Evolutionary conservation across 2,113 vertebrate species (phyloP).

Genomic region (Oreochromis tanganicae): DNA sequence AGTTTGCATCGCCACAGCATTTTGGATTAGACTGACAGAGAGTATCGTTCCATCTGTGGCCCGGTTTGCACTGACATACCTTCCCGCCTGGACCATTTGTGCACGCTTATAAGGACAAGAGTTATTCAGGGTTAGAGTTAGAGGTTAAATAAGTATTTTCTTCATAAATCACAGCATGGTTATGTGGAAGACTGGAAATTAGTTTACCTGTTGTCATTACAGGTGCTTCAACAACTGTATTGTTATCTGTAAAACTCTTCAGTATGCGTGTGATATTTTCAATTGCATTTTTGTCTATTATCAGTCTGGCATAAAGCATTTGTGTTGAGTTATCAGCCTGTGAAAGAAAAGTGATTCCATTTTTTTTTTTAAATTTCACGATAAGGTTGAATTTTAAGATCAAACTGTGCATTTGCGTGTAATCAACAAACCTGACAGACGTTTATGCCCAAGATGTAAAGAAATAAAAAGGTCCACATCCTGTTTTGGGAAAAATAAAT

Average conservation of each 20-base stretch:
- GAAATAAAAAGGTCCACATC: constrained; percentile 26
- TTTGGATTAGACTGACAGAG: not conserved
- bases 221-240: not conserved
- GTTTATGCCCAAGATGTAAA: not conserved
- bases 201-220: constrained; percentile 52
- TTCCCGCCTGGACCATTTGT: accelerated
- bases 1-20: accelerated
- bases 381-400: not conserved
- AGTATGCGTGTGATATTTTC: accelerated
- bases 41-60: constrained; percentile 2
- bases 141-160: too few relatives aligned
- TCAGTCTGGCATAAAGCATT: constrained; percentile 39
- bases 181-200: not conserved
- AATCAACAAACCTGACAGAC: constrained; percentile 16
- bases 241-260: accelerated
- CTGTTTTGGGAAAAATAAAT: not conserved
- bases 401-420: not conserved
- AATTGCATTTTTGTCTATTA: not conserved
- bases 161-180: not conserved
- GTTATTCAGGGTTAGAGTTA: not conserved
- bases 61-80: not conserved
- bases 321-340: constrained; percentile 40
- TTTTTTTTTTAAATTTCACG: not conserved
- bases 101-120: constrained; percentile 16
- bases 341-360: not conserved